Conservation (phyloP, 2,113 vertebrate genomes). For the Nothocercus nigrocapillus region DNA sequence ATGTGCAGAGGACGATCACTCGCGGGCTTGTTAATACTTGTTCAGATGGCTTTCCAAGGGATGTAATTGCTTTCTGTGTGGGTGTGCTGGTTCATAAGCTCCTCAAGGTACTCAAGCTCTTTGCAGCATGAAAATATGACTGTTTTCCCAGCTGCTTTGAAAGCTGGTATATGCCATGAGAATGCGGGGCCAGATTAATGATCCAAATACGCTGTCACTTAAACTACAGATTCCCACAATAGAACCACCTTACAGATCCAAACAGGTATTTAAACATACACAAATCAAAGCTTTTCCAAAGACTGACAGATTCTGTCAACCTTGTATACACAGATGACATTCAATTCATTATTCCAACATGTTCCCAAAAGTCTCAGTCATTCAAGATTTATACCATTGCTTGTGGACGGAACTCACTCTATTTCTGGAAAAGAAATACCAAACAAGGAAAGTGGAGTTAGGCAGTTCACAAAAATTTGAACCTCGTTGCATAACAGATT, state of each 20-base stretch:
- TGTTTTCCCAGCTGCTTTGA: background rate
- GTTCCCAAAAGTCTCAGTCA: conserved; percentile 42
- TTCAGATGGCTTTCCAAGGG: background rate
- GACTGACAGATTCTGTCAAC: conserved; percentile 45
- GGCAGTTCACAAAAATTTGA: conserved; percentile 16
- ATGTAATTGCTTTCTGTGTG: background rate
- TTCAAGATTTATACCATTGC: conserved; percentile 46
- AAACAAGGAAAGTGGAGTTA: conserved; percentile 14
- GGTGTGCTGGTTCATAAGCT: background rate
- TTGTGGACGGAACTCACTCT: conserved; percentile 27
- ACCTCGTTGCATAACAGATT: conserved; percentile 2
- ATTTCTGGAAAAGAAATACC: conserved; percentile 34
- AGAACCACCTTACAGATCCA: background rate
- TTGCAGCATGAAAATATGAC: background rate
- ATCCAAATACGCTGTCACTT: background rate
- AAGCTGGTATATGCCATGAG: background rate
- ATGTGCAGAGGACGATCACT: background rate
- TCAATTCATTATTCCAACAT: conserved; percentile 35
- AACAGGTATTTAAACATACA: background rate
- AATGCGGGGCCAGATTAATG: background rate
- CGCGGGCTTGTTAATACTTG: too few relatives aligned
- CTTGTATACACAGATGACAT: conserved; percentile 40
- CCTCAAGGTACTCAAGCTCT: background rate
- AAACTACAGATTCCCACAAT: background rate
- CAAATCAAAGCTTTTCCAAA: conserved; percentile 20